These are phyloP conservation scores for Hylyphantes graminicola DNA, from an alignment of 1,140 invertebrate species.

Conservation along the genomic window DNA sequence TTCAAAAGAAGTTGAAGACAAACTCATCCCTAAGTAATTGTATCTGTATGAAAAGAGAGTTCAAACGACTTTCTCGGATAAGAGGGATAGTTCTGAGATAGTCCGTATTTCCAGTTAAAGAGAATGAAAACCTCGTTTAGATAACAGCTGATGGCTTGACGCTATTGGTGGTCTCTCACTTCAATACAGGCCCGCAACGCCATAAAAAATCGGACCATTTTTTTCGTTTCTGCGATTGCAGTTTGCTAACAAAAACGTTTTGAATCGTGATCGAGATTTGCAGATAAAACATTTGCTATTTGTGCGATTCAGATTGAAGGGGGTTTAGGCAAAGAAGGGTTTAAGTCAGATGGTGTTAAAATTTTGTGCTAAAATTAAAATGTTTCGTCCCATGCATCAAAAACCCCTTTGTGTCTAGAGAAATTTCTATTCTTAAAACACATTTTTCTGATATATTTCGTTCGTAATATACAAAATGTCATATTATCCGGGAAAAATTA, in stretches of 20 bases:
- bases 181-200: not conserved
- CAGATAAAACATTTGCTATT: not conserved
- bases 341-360: no score
- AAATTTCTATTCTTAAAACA: no score
- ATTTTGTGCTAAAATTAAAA: no score
- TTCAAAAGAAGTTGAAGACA: conserved; percentile 2
- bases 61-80: conserved; percentile 44
- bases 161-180: conserved; percentile 48
- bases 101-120: conserved; percentile 32
- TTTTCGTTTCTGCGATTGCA: conserved; percentile 36
- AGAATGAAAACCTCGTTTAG: conserved; percentile 45
- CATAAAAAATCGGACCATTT: conserved; percentile 3
- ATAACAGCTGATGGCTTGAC: conserved; percentile 37
- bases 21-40: conserved; percentile 9
- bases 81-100: conserved; percentile 15
- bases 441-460: no score
- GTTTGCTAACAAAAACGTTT: conserved; percentile 24
- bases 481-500: no score
- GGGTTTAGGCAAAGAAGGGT: no score
- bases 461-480: no score
- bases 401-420: no score
- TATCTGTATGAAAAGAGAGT: conserved; percentile 19
- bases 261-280: conserved; percentile 35
- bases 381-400: no score
- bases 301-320: no score